Conservation (phyloP, 2,113 vertebrate species). For the Chionodraco myersi region DNA sequence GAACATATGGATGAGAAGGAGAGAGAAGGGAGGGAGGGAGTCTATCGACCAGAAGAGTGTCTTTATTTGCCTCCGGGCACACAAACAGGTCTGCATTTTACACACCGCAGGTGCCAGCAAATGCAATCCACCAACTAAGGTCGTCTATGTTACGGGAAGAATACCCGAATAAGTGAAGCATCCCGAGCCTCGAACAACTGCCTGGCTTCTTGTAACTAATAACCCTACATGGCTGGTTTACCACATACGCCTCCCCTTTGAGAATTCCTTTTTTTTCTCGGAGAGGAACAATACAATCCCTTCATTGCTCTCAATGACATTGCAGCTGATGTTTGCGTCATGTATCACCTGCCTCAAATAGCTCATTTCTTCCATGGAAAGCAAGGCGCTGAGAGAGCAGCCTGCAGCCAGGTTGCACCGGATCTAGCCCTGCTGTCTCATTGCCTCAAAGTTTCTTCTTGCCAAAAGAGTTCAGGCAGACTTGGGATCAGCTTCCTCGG, state of each 20-base stretch:
- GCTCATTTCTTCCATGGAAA: constrained; percentile 27
- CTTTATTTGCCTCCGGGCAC: constrained; percentile 64
- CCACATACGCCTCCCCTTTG: not conserved
- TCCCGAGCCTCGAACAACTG: constrained; percentile 13
- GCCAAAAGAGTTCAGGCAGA: constrained; percentile 65
- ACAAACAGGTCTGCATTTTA: constrained; percentile 59
- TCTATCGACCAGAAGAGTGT: constrained; percentile 59
- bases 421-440: constrained; percentile 52
- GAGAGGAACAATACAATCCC: constrained; percentile 25
- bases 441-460: constrained; percentile 54
- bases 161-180: constrained; percentile 31
- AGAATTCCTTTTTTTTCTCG: not conserved
- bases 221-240: constrained; percentile 42
- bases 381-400: constrained; percentile 17
- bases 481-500: constrained; percentile 59
- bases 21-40: constrained; percentile 37
- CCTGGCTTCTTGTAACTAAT: constrained; percentile 25
- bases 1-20: constrained; percentile 69
- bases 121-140: constrained; percentile 49
- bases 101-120: constrained; percentile 54
- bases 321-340: constrained; percentile 24
- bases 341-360: constrained; percentile 40
- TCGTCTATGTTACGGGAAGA: constrained; percentile 27
- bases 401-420: constrained; percentile 50
- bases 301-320: constrained; percentile 16